These are phyloP conservation scores for Drosophila merina DNA, from an alignment of 2,888 invertebrate genomes.

Conservation along the genomic window DNA sequence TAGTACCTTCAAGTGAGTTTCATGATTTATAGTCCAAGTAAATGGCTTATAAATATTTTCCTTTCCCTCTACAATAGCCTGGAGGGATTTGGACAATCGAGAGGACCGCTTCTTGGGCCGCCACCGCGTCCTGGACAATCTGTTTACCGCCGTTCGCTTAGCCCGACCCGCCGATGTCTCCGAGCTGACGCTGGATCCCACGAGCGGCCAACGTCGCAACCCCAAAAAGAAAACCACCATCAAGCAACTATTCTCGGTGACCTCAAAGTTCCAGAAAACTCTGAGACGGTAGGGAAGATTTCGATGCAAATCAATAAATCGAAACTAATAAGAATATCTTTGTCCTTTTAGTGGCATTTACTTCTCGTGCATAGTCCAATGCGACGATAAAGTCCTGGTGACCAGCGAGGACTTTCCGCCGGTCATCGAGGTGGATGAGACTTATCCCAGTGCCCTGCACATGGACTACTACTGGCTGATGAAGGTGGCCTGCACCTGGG, in stretches of 20 bases:
- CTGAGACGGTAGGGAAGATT: conserved; percentile 87
- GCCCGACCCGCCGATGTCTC: conserved; percentile 86
- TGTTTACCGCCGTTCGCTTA: conserved; percentile 89
- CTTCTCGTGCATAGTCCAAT: conserved; percentile 95
- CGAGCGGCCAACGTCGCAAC: conserved; percentile 88
- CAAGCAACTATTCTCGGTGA: conserved; percentile 96
- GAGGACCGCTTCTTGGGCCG: conserved; percentile 88
- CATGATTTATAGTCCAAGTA: neutral
- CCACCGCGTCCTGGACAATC: conserved; percentile 89
- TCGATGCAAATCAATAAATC: neutral
- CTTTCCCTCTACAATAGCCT: conserved; percentile 86
- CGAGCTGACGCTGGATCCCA: conserved; percentile 88
- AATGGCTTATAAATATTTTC: neutral
- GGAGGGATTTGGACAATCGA: conserved; percentile 92
- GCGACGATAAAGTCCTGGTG: conserved; percentile 97
- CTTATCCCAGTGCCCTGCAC: conserved; percentile 95
- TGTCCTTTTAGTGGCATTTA: conserved; percentile 92
- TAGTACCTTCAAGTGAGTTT: conserved; percentile 94
- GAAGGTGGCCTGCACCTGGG: conserved; percentile 98
- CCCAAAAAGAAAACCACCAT: conserved; percentile 95
- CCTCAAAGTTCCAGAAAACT: conserved; percentile 98
- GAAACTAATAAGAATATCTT: neutral
- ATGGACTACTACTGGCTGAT: conserved; percentile 99
- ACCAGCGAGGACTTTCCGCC: conserved; percentile 99
- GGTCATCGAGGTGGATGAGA: conserved; percentile 98